These are phyloP conservation scores for Cactoblastis cactorum DNA, from an alignment of 2,888 invertebrate genomes.

Conservation along the genomic window DNA sequence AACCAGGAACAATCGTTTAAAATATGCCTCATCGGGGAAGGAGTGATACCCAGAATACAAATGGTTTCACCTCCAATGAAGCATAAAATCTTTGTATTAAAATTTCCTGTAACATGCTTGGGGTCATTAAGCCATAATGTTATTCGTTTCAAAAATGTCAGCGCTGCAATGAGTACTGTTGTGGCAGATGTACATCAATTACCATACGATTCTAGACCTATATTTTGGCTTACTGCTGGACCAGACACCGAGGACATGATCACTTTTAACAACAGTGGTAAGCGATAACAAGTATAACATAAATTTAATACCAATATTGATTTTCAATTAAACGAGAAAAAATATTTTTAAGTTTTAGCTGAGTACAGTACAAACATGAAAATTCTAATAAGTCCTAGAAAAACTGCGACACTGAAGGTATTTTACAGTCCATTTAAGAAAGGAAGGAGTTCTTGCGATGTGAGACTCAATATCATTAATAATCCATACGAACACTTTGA, in stretches of 20 bases:
- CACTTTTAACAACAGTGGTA: slow-evolving; percentile 41
- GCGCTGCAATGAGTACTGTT: slow-evolving; percentile 48
- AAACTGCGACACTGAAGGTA: slow-evolving; percentile 41
- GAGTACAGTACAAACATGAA: slow-evolving; percentile 38
- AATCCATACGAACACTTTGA: slow-evolving; percentile 67
- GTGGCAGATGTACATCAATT: slow-evolving; percentile 38
- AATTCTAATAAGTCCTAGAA: slow-evolving; percentile 42
- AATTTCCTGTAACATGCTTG: slow-evolving; percentile 64
- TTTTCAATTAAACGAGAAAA: neutral
- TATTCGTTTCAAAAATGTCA: slow-evolving; percentile 60
- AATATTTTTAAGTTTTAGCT: slow-evolving; percentile 35
- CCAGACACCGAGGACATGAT: slow-evolving; percentile 36
- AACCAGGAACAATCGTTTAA: slow-evolving; percentile 60
- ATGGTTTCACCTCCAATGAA: slow-evolving; percentile 45
- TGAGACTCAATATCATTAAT: slow-evolving; percentile 50
- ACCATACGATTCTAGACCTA: slow-evolving; percentile 41
- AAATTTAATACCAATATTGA: neutral
- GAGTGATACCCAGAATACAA: slow-evolving; percentile 63
- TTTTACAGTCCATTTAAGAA: slow-evolving; percentile 56
- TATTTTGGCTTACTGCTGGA: slow-evolving; percentile 52
- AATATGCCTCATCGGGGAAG: slow-evolving; percentile 68
- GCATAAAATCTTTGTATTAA: slow-evolving; percentile 41
- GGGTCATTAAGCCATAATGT: slow-evolving; percentile 50
- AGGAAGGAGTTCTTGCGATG: slow-evolving; percentile 55
- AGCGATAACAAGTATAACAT: slow-evolving; percentile 6